Evolutionary conservation across 2,888 invertebrate species (phyloP).

Genomic region (Cepaea hortensis): DNA sequence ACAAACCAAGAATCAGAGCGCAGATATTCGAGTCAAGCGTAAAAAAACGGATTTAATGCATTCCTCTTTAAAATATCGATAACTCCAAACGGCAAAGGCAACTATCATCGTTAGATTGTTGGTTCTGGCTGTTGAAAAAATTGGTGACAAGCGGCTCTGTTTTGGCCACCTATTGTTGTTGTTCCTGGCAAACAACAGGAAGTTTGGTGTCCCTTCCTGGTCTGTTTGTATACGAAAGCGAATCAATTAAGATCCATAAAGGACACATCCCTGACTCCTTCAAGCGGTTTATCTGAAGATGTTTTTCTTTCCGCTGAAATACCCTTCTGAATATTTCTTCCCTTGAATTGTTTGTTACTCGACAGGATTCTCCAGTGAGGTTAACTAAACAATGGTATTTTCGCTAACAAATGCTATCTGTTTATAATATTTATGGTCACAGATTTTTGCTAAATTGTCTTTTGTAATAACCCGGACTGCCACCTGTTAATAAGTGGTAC

Average conservation of each 20-base stretch:
- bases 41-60: background rate
- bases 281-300: background rate
- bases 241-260: background rate
- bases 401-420: no score
- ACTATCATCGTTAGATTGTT: background rate
- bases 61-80: slow-evolving; percentile 19
- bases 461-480: no score
- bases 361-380: no score
- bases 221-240: background rate
- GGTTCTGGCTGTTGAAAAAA: slow-evolving; percentile 11
- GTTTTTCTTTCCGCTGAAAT: background rate
- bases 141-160: background rate
- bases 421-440: no score
- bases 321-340: no score
- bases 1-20: no score
- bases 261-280: background rate
- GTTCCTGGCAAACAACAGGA: background rate
- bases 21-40: background rate
- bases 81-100: background rate
- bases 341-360: no score
- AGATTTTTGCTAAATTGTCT: no score
- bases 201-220: slow-evolving; percentile 7
- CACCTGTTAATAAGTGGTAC: no score
- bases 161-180: background rate
- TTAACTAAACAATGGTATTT: no score